These are phyloP conservation scores for Tryphoninae sp. DNA, from an alignment of 2,888 invertebrate species.

Conservation along the genomic window DNA sequence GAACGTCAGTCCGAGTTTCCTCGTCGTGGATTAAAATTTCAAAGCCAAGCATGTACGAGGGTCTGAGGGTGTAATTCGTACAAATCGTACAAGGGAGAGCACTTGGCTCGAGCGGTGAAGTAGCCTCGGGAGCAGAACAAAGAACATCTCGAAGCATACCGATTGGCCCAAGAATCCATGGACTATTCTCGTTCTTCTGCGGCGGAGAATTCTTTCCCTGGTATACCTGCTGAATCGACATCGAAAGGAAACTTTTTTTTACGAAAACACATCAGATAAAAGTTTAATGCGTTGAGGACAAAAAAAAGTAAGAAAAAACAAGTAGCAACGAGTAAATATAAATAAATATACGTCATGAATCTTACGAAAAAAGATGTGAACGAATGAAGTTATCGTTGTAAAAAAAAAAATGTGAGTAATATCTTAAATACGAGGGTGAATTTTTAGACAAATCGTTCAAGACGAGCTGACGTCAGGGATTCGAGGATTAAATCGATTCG, in stretches of 20 bases:
- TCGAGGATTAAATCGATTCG: too few relatives aligned
- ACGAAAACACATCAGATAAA: not conserved
- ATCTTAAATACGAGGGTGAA: not conserved
- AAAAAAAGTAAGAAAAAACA: not conserved
- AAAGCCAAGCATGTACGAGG: not conserved
- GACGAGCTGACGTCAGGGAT: too few relatives aligned
- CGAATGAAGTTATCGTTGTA: not conserved
- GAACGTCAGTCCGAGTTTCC: conserved; percentile 12
- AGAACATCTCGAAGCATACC: too few relatives aligned
- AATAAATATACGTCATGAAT: not conserved
- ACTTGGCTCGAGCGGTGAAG: too few relatives aligned
- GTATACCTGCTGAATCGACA: not conserved
- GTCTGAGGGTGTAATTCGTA: not conserved
- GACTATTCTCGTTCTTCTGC: not conserved
- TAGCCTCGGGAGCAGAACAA: too few relatives aligned
- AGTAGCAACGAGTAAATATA: too few relatives aligned
- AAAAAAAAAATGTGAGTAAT: not conserved
- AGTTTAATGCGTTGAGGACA: not conserved
- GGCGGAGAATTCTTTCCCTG: not conserved
- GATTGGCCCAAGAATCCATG: not conserved
- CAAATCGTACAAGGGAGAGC: not conserved
- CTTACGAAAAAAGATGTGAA: not conserved
- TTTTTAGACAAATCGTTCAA: not conserved
- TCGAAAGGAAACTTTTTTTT: not conserved
- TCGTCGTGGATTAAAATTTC: conserved; percentile 31